Percentiles rank a stretch among this genome's conserved stretches.
Evolutionary conservation across 2,888 invertebrate genomes (phyloP).

Genomic region (Ectemnius continuus): DNA sequence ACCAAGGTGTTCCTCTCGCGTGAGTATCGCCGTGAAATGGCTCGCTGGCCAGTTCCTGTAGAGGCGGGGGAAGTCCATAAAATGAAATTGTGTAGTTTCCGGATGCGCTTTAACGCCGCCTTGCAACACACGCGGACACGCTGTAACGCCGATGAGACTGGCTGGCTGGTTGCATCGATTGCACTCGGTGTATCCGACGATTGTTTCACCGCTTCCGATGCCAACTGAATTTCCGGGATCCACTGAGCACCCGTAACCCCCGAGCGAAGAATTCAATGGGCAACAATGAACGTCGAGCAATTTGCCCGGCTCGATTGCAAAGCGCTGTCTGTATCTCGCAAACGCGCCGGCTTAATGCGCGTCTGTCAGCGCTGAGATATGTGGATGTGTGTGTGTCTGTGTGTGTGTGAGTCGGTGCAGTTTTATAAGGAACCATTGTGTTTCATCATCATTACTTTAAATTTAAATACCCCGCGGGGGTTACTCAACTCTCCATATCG

Average conservation of each 20-base stretch:
- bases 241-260: not conserved
- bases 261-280: too few relatives aligned
- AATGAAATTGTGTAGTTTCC: slow-evolving; percentile 67
- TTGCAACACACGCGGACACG: slow-evolving; percentile 11
- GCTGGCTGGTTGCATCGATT: slow-evolving; percentile 14
- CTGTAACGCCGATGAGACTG: slow-evolving; percentile 24
- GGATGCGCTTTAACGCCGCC: slow-evolving; percentile 48
- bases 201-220: slow-evolving; percentile 36
- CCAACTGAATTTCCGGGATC: slow-evolving; percentile 11
- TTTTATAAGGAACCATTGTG: slow-evolving; percentile 1
- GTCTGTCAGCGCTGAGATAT: too few relatives aligned
- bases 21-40: slow-evolving; percentile 60
- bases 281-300: too few relatives aligned
- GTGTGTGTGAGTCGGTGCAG: not conserved
- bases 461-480: slow-evolving; percentile 4
- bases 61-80: slow-evolving; percentile 66
- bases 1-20: slow-evolving; percentile 27
- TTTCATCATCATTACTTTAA: not conserved
- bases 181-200: slow-evolving; percentile 13
- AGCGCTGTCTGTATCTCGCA: too few relatives aligned
- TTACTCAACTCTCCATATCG: not conserved
- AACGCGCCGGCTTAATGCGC: too few relatives aligned
- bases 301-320: too few relatives aligned
- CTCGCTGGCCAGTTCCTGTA: slow-evolving; percentile 30
- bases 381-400: too few relatives aligned